These are phyloP conservation scores for Akabosia matsudoensis DNA, from an alignment of 1,140 invertebrate species.

Conservation along the genomic window DNA sequence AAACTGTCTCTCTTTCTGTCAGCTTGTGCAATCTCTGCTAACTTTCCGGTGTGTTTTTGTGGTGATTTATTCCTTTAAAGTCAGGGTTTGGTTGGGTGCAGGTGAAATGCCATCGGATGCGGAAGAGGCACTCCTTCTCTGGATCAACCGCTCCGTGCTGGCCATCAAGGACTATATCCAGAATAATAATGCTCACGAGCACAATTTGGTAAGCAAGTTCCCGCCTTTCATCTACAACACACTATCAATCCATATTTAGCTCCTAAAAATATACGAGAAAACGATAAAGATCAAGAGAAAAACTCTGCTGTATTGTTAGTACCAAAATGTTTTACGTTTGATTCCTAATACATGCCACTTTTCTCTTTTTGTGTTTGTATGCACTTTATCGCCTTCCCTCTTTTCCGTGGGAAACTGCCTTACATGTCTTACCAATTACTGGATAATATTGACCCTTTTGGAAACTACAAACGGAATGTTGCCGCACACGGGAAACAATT, in stretches of 20 bases:
- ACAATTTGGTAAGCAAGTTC: slow-evolving; percentile 41
- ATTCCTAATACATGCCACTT: no score
- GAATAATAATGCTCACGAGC: slow-evolving; percentile 44
- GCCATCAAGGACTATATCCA: slow-evolving; percentile 60
- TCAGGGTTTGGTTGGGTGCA: slow-evolving; percentile 49
- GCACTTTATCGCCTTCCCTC: no score
- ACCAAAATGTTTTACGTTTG: no score
- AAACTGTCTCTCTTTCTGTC: slow-evolving; percentile 7
- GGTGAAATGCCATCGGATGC: slow-evolving; percentile 64
- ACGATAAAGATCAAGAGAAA: background rate
- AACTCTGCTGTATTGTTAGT: no score
- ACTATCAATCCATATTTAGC: background rate
- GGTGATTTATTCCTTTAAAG: slow-evolving; percentile 48
- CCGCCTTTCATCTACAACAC: no score
- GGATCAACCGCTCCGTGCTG: slow-evolving; percentile 81
- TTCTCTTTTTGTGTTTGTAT: no score
- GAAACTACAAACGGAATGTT: background rate
- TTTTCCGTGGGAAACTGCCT: no score
- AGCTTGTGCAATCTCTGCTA: slow-evolving; percentile 35
- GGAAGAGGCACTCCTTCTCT: slow-evolving; percentile 83
- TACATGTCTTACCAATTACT: background rate
- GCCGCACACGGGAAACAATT: background rate
- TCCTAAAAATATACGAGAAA: background rate
- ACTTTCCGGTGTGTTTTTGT: slow-evolving; percentile 33
- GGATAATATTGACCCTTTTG: background rate